These are phyloP conservation scores for Scaptomyza caliginosa DNA, from an alignment of 2,888 invertebrate species.

Conservation along the genomic window DNA sequence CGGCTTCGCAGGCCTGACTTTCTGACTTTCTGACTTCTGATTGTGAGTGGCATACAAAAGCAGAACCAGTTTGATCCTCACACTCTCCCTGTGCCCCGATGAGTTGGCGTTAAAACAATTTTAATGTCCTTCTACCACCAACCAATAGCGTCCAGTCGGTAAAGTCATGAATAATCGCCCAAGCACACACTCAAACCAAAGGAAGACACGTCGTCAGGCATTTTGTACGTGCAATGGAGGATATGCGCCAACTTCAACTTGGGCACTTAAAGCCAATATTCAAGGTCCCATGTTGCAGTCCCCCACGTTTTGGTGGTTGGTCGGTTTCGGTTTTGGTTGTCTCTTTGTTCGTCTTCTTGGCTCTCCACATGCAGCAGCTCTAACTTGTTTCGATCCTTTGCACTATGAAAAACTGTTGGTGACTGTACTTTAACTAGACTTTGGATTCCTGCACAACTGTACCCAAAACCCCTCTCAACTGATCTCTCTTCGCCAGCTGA, in stretches of 20 bases:
- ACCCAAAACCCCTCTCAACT: slow-evolving; percentile 13
- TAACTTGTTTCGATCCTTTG: slow-evolving; percentile 54
- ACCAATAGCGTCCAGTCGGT: slow-evolving; percentile 61
- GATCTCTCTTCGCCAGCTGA: neutral
- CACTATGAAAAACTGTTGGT: slow-evolving; percentile 11
- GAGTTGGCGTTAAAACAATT: slow-evolving; percentile 78
- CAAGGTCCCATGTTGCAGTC: slow-evolving; percentile 20
- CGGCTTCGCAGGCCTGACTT: slow-evolving; percentile 44
- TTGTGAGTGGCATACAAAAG: slow-evolving; percentile 74
- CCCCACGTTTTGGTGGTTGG: slow-evolving; percentile 19
- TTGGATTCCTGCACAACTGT: neutral
- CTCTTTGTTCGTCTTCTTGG: slow-evolving; percentile 17
- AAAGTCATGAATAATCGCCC: slow-evolving; percentile 77
- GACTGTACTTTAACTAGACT: slow-evolving; percentile 53
- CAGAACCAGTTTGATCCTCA: slow-evolving; percentile 76
- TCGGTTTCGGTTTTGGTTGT: slow-evolving; percentile 16
- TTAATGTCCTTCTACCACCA: slow-evolving; percentile 74
- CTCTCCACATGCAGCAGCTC: slow-evolving; percentile 8
- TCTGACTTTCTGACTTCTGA: slow-evolving; percentile 26
- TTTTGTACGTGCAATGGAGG: slow-evolving; percentile 69
- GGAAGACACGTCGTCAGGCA: slow-evolving; percentile 12
- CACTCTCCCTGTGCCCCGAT: slow-evolving; percentile 34
- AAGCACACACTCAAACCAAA: slow-evolving; percentile 3
- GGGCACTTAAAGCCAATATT: slow-evolving; percentile 8
- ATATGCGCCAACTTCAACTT: slow-evolving; percentile 20